A percentile compares a stretch with the other conserved stretches of the same genome.
Conservation (phyloP, 2,113 vertebrate genomes). For the Scomber scombrus region DNA sequence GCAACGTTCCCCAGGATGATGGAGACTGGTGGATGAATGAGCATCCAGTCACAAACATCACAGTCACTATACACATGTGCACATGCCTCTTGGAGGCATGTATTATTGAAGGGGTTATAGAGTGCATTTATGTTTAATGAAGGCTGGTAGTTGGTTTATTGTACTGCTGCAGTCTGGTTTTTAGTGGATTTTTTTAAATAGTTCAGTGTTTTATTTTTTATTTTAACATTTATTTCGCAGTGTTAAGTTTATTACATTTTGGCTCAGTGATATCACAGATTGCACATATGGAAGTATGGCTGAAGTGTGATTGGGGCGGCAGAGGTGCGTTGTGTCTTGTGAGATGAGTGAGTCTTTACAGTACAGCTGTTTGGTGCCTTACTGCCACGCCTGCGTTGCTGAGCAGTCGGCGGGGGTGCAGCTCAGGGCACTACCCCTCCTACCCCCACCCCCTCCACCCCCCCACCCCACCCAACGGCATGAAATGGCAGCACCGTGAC, state of each 20-base stretch:
- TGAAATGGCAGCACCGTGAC: slow-evolving; percentile 50
- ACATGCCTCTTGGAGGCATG: slow-evolving; percentile 1
- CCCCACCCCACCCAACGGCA: slow-evolving; percentile 16
- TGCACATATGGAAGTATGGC: background rate
- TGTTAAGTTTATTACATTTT: background rate
- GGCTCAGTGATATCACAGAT: background rate
- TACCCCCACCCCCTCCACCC: background rate
- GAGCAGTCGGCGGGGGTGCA: slow-evolving; percentile 42
- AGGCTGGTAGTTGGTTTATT: background rate
- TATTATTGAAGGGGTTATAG: background rate
- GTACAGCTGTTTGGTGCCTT: slow-evolving; percentile 45
- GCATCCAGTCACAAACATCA: slow-evolving; percentile 25
- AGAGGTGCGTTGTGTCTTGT: slow-evolving; percentile 16
- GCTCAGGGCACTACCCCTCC: background rate
- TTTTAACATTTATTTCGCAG: background rate
- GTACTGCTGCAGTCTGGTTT: no score
- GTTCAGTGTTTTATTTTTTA: no score
- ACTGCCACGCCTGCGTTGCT: slow-evolving; percentile 2
- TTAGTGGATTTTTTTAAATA: no score
- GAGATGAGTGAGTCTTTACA: slow-evolving; percentile 18
- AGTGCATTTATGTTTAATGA: background rate
- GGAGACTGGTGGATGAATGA: slow-evolving; percentile 44
- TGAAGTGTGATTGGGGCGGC: background rate
- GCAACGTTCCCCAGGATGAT: slow-evolving; percentile 45
- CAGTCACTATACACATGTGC: background rate